These are phyloP conservation scores for Sphaerodactylus townsendi DNA, from an alignment of 2,113 vertebrate genomes.

Conservation along the genomic window DNA sequence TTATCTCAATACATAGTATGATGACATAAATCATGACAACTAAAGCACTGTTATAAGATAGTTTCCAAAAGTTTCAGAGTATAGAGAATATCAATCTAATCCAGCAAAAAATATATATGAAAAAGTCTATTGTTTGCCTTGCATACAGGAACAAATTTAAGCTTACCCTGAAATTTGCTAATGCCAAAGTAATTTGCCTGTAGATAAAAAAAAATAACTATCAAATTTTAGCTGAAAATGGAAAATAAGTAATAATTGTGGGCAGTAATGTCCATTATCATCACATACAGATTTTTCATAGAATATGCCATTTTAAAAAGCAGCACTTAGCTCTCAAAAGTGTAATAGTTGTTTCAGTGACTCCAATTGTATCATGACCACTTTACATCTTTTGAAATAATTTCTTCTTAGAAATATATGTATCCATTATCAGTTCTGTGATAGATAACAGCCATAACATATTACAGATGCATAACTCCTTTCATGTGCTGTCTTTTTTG, in stretches of 20 bases:
- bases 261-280: not conserved
- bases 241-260: constrained; percentile 12
- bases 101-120: not conserved
- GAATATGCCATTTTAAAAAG: constrained; percentile 9
- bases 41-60: not conserved
- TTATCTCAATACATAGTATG: not conserved
- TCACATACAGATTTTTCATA: constrained; percentile 6
- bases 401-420: not conserved
- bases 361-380: constrained; percentile 27
- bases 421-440: not conserved
- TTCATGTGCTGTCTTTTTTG: constrained; percentile 12
- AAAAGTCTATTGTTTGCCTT: constrained; percentile 20
- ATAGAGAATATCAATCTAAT: constrained; percentile 23
- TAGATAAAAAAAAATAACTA: constrained; percentile 19
- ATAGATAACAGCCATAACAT: constrained; percentile 8
- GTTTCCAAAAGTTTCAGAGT: not conserved
- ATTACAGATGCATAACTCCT: not conserved
- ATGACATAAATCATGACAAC: not conserved
- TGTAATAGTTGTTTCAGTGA: constrained; percentile 35
- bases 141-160: not conserved
- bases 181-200: constrained; percentile 25
- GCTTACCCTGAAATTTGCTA: not conserved
- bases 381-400: constrained; percentile 25
- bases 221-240: constrained; percentile 10
- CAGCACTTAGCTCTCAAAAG: constrained; percentile 33